Evolutionary conservation across 2,113 vertebrate genomes (phyloP), one percentile per base, ranked within the genome.

Genomic region (Epinephelus fuscoguttatus): DNA sequence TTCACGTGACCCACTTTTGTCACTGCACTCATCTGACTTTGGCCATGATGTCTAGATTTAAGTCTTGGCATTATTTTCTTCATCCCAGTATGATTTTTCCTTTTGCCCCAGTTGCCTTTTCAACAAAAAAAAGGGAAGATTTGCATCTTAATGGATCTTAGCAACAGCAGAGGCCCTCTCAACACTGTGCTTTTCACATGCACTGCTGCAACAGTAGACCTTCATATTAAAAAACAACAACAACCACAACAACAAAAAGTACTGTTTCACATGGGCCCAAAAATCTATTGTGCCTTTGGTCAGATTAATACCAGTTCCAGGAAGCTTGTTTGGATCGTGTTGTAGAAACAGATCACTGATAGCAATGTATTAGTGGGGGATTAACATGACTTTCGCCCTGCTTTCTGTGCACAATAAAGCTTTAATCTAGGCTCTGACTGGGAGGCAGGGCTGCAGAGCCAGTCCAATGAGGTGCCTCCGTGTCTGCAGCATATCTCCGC

Each of bases 311-410:
- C 66, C 15, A 9, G 19, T 74, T 84, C 73, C 80, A 85, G 82
- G 74, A 82, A 75, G 67, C 80, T 75, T 84, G 72, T 89, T 88
- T 91, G 78, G 78, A 81, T 75, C 14, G 23, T 59, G 76, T 63
- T 81, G 77, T 68, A 80, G 68, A 81, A 89, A 78, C 84, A 91
- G 78, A 82, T 82, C 84, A 72, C 88, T 85, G 82, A 87, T 86
- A 80, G 84, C 74, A n/a, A 53, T 82, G 87, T 87, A 89, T 90
- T 91, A 91, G 73, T 52, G 50, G 19, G 37, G 89, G 90, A 93
- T 94, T 93, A 93, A 78, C 76, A 81, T 85, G 88, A 93, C 89
- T 93, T 91, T 87, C 69, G 67, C 81, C 90, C 86, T 74, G 80
- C 75, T 88, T 90, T 90, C 82, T 77, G 81, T 53, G 72, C 85